A percentile compares a stretch with the other conserved stretches of the same genome.
These are phyloP conservation scores for Myxocyprinus asiaticus DNA, from an alignment of 2,113 vertebrate species.

Conservation along the genomic window DNA sequence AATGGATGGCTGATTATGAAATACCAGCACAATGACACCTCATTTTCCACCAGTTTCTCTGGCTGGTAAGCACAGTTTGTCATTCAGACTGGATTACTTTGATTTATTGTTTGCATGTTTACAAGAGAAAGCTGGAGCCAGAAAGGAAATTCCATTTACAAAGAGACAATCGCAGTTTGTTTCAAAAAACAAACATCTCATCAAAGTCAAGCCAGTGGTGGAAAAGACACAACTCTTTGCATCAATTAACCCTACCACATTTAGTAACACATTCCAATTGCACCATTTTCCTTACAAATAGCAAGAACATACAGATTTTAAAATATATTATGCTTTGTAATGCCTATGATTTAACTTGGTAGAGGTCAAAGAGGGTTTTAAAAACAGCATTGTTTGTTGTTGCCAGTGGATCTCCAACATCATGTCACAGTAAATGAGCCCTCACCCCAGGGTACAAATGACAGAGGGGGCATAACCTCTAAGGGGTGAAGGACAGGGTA, in stretches of 20 bases:
- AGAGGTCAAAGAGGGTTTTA: not conserved
- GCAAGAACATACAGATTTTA: not conserved
- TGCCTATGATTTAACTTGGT: not conserved
- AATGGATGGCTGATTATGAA: constrained; percentile 21
- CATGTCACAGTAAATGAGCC: constrained; percentile 40
- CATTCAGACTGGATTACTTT: constrained; percentile 31
- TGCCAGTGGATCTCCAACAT: constrained; percentile 34
- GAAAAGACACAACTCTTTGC: constrained; percentile 39
- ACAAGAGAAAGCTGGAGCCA: constrained; percentile 41
- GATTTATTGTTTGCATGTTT: constrained; percentile 46
- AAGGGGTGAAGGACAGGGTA: constrained; percentile 54
- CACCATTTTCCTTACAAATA: not conserved
- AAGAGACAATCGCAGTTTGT: constrained; percentile 56
- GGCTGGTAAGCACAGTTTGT: constrained; percentile 28
- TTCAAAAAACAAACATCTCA: constrained; percentile 54
- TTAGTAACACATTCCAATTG: constrained; percentile 17
- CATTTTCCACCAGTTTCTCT: constrained; percentile 31
- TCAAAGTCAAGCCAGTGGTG: constrained; percentile 49
- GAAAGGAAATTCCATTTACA: constrained; percentile 56
- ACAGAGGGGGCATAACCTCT: constrained; percentile 43
- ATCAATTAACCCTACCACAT: constrained; percentile 36
- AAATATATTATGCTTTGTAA: not conserved
- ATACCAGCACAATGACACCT: constrained; percentile 26
- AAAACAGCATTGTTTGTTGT: not conserved
- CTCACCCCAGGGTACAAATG: constrained; percentile 27